Percentiles rank a stretch among this genome's conserved stretches.
Conservation (phyloP, 2,888 invertebrate genomes). For the Panzeria rudis region DNA sequence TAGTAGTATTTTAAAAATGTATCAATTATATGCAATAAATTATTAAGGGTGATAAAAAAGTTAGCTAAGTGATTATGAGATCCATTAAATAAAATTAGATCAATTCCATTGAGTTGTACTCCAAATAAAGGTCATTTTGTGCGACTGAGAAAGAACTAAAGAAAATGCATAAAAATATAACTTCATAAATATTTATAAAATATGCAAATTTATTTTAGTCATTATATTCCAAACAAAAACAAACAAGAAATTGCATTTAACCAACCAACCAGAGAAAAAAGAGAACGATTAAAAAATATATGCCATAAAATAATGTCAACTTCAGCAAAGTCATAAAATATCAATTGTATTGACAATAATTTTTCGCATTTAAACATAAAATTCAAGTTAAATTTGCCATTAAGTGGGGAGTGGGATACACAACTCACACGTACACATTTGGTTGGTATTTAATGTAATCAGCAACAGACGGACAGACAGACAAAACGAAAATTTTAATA, state of each 20-base stretch:
- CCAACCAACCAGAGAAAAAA: conserved; percentile 33
- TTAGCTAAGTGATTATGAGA: neutral
- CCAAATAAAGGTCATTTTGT: conserved; percentile 40
- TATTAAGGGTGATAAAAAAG: conserved; percentile 1
- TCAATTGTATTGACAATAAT: conserved; percentile 81
- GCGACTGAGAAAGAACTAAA: conserved; percentile 25
- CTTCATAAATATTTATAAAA: conserved; percentile 64
- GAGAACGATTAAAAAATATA: conserved; percentile 45
- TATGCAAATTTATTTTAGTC: conserved; percentile 66
- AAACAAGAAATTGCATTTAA: neutral
- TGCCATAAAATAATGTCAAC: conserved; percentile 77
- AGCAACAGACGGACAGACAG: conserved; percentile 28
- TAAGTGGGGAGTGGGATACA: conserved; percentile 54
- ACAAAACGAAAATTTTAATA: conserved; percentile 52
- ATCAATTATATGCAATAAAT: conserved; percentile 8
- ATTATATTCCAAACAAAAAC: conserved; percentile 29
- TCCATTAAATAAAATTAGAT: conserved; percentile 36
- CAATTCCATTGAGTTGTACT: conserved; percentile 10
- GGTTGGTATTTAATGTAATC: conserved; percentile 49
- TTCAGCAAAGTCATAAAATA: conserved; percentile 78
- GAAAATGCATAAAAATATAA: conserved; percentile 40
- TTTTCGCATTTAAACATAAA: conserved; percentile 78
- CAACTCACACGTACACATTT: conserved; percentile 30
- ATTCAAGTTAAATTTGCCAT: conserved; percentile 74
- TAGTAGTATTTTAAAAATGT: neutral